These are phyloP conservation scores for Agriopis aurantiaria DNA, from an alignment of 2,888 invertebrate species.

Conservation along the genomic window DNA sequence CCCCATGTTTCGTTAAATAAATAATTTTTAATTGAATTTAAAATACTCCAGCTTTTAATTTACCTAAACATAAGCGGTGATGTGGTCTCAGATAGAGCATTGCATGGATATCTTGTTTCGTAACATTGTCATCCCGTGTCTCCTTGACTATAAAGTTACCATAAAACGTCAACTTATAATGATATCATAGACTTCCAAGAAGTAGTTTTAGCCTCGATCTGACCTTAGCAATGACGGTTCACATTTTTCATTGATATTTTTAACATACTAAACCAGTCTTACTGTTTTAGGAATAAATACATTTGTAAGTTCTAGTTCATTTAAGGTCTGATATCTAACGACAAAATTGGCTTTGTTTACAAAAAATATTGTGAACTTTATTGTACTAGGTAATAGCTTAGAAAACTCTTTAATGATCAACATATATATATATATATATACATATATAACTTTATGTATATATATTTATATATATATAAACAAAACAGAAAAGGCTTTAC, in stretches of 20 bases:
- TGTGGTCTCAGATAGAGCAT: background rate
- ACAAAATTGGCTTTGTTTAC: no score
- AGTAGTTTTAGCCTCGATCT: slow-evolving; percentile 25
- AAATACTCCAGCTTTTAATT: no score
- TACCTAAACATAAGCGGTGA: no score
- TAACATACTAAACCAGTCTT: slow-evolving; percentile 14
- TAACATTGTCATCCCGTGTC: slow-evolving; percentile 11
- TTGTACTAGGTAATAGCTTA: no score
- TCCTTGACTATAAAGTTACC: slow-evolving; percentile 24
- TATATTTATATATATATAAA: no score
- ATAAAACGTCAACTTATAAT: slow-evolving; percentile 26
- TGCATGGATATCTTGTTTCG: background rate
- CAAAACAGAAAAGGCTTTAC: no score
- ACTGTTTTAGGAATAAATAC: slow-evolving; percentile 21
- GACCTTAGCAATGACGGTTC: slow-evolving; percentile 30
- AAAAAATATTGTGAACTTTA: no score
- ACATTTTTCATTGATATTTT: slow-evolving; percentile 29
- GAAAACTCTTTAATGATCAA: no score
- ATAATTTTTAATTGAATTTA: no score
- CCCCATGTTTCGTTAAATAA: no score
- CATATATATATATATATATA: no score
- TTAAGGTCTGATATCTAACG: background rate
- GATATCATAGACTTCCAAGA: slow-evolving; percentile 31
- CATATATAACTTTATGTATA: no score
- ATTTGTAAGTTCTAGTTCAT: background rate